Conservation (phyloP, 64 coral and sea anemone genomes). For the Pocillopora damicornis region DNA sequence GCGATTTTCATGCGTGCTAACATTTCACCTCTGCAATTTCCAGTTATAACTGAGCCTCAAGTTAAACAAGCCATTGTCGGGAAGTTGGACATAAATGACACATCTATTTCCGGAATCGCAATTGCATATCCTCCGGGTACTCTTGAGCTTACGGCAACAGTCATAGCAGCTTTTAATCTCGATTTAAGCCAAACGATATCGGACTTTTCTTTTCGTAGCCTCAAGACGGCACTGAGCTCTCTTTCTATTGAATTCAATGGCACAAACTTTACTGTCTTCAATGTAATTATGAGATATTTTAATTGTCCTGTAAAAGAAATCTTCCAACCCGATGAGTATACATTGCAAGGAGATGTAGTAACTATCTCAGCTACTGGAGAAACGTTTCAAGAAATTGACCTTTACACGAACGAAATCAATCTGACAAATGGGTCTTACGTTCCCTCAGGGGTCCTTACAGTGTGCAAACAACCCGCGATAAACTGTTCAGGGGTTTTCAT, state of each 20-base stretch:
- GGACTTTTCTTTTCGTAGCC: not conserved
- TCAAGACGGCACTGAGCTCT: not conserved
- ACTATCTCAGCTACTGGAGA: constrained; percentile 26
- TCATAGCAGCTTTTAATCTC: not conserved
- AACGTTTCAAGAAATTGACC: not conserved
- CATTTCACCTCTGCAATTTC: not conserved
- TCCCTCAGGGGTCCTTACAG: not conserved
- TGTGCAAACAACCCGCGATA: constrained; percentile 9
- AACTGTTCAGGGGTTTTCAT: constrained; percentile 25
- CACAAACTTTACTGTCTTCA: constrained; percentile 2
- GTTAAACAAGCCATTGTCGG: not conserved
- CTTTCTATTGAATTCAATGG: not conserved
- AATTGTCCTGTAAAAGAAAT: constrained; percentile 10
- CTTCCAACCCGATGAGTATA: not conserved
- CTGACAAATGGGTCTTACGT: not conserved
- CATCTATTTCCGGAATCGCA: not conserved
- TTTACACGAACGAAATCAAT: constrained; percentile 13
- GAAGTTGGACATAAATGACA: not conserved
- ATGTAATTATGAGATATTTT: constrained; percentile 1
- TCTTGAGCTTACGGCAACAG: not conserved
- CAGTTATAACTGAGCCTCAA: not conserved
- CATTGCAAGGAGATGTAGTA: not conserved
- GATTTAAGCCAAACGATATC: not conserved
- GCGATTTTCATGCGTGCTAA: not conserved
- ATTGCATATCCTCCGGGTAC: not conserved